Evolutionary conservation across 2,797 vertebrate genomes (phyloP), one percentile per base, ranked within the genome.

Genomic region (Clarias laeviceps): DNA sequence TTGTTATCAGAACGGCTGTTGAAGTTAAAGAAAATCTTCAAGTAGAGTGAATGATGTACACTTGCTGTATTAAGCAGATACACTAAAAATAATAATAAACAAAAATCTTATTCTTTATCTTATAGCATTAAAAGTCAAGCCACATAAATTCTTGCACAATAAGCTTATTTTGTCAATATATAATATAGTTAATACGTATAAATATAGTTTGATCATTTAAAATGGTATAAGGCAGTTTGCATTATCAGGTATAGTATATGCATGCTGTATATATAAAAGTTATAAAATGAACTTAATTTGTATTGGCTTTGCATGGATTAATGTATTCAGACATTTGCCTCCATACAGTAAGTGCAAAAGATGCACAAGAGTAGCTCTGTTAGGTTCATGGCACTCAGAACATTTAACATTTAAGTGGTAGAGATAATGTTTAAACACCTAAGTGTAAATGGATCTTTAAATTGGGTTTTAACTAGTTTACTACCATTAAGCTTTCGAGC

Each of bases 351-450:
- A 29, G 40, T 82, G 32, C 61, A 79, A 82, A 85, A 74, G 22
- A 84, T 80, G 73, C 18, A 5, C 27, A 57, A 59, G 20, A 32
- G 27, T 37, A 37, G 56, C 29, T 78, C 54, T 77, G 50, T 20
- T 74, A 29, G 18, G 27, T 18, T n/a, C 45, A 78, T 69, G 56
- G 66, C 22, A 5, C 77, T 40, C 59, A 83, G 84, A 88, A 69
- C 54, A 79, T 77, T 20, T 64, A 69, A 61, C 54, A 20, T 37
- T 62, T 85, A 24, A 34, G 61, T 29, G n/a, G 80, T 68, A 72
- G 37, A 8, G 29, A 45, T 78, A 37, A 65, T 73, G 68, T 80
- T 86, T 70, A 86, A 86, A 82, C n/a, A 79, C 27, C 64, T 50
- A 78, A 65, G 65, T 18, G 18, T 34, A 29, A 66, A 54, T 29